Percentiles rank a stretch among this genome's conserved stretches.
These are phyloP conservation scores for Orcinus orca DNA, from an alignment of 2,113 vertebrate species.

Conservation along the genomic window DNA sequence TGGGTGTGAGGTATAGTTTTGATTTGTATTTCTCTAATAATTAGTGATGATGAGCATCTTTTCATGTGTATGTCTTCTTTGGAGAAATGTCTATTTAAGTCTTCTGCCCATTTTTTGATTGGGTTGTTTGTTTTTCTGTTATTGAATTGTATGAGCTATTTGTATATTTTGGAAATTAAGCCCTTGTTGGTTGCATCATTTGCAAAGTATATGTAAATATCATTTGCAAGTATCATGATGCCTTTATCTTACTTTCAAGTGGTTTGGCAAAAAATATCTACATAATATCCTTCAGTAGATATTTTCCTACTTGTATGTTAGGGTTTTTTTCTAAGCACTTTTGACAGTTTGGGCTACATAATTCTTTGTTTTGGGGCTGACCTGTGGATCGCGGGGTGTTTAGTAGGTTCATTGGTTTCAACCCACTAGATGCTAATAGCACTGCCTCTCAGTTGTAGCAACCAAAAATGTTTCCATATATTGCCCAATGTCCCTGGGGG, in stretches of 20 bases:
- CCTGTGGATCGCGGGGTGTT: not conserved
- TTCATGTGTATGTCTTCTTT: not conserved
- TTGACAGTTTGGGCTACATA: not conserved
- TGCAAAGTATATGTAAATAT: too few species aligned
- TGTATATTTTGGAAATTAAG: not conserved
- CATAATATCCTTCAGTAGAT: not conserved
- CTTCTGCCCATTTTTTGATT: not conserved
- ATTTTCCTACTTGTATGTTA: not conserved
- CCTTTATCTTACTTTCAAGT: not conserved
- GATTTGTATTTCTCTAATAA: not conserved
- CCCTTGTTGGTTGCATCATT: not conserved
- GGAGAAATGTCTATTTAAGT: not conserved
- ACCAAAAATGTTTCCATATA: not conserved
- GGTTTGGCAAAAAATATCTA: not conserved
- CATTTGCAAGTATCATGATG: too few species aligned
- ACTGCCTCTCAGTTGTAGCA: not conserved
- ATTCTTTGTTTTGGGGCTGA: not conserved
- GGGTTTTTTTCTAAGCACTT: not conserved
- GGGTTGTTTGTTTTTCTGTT: not conserved
- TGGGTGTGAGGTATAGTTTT: not conserved
- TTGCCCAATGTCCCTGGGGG: not conserved
- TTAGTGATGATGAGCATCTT: not conserved
- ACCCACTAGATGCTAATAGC: not conserved
- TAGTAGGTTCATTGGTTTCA: not conserved
- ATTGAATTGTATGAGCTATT: not conserved